phyloP scores from a whole-genome alignment of 1,140 invertebrate species.

The Drosophila repleta region DNA sequence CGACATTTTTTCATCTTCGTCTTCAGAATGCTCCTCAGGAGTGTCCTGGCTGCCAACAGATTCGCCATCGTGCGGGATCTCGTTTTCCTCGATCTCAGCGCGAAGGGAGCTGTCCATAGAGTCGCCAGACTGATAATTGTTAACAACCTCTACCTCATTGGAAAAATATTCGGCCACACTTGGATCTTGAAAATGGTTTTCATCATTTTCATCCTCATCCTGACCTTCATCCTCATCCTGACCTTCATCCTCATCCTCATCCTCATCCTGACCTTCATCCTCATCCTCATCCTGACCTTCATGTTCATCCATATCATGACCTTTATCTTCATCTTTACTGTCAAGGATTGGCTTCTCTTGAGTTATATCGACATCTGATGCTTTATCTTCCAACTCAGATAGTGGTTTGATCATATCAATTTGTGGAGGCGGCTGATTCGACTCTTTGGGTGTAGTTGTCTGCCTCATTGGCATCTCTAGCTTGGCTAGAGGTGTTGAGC shows the following conservation, averaged over 20 bases:
- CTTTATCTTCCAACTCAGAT: constrained; percentile 7
- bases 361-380: not conserved
- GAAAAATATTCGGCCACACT: constrained; percentile 20
- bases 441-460: constrained; percentile 1
- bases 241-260: not conserved
- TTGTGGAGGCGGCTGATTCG: constrained; percentile 26
- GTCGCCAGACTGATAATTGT: constrained; percentile 70
- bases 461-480: not conserved
- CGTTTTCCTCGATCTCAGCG: constrained; percentile 62
- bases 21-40: constrained; percentile 24
- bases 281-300: not conserved
- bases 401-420: constrained; percentile 55
- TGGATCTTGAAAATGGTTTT: constrained; percentile 12
- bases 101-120: constrained; percentile 65
- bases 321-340: constrained; percentile 37
- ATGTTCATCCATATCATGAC: constrained; percentile 11
- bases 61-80: constrained; percentile 62
- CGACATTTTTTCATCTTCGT: constrained; percentile 53
- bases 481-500: constrained; percentile 60
- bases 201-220: constrained; percentile 10
- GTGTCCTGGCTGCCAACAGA: constrained; percentile 78
- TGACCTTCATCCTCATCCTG: constrained; percentile 4
- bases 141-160: constrained; percentile 49
- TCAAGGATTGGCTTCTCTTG: not conserved
- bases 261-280: constrained; percentile 9